Conservation (phyloP, 2,797 vertebrate genomes). For the Labroides dimidiatus region DNA sequence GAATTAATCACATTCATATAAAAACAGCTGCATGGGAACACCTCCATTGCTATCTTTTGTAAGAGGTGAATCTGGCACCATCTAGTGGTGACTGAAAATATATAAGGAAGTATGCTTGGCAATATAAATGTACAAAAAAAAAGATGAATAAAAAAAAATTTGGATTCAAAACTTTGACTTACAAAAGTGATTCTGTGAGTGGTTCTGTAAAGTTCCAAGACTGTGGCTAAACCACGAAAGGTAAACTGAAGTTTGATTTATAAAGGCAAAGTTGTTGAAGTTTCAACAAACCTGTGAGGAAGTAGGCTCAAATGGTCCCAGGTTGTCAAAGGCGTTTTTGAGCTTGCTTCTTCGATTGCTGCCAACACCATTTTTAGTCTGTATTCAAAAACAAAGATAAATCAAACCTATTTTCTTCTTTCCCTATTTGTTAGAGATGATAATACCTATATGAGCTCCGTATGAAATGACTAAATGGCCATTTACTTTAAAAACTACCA, state of each 20-base stretch:
- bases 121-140: not conserved
- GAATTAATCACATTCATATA: conserved; percentile 61
- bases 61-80: conserved; percentile 82
- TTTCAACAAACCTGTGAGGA: conserved; percentile 54
- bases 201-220: too few relatives aligned
- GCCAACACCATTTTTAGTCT: conserved; percentile 57
- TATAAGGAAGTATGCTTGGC: not conserved
- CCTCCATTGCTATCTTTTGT: conserved; percentile 30
- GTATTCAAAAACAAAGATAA: conserved; percentile 44
- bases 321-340: conserved; percentile 61
- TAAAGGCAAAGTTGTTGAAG: too few relatives aligned
- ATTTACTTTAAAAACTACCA: not conserved
- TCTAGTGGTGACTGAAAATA: conserved; percentile 77
- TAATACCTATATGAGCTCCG: too few relatives aligned
- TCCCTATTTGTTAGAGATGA: too few relatives aligned
- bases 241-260: too few relatives aligned
- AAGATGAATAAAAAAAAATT: too few relatives aligned
- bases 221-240: too few relatives aligned
- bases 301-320: conserved; percentile 29
- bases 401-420: not conserved
- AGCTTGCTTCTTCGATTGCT: conserved; percentile 62
- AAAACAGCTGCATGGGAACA: conserved; percentile 46
- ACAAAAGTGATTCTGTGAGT: too few relatives aligned
- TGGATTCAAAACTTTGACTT: too few relatives aligned
- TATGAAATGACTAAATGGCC: not conserved